Base-by-base conservation (phyloP, 2,113 vertebrate species). In the Macheiramphus alcinus region DNA sequence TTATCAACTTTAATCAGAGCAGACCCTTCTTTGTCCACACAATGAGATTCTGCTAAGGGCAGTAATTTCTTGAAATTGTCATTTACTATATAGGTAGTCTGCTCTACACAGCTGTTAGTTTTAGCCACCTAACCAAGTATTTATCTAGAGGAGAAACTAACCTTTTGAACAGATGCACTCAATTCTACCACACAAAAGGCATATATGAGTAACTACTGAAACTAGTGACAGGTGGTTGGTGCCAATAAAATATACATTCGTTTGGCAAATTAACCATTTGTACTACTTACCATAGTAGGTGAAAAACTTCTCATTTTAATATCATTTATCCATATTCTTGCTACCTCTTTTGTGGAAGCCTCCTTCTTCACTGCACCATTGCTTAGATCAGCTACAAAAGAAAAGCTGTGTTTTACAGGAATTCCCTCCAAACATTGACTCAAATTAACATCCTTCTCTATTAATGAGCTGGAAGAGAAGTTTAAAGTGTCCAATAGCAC, bases 331-430 rank as follows among this genome's bases (percentile, higher is more conserved):
- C 99, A 99, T 96, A 99, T 99, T 97, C 99, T 98, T 87, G 99
- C 96, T n/a, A 99, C 97, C 78, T 99, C 99, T 98, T 99, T 99
- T 76, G 98, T 98, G 32, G 99, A 97, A 52, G 98, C 98, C 66
- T 99, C 99, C 93, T 99, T 99, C 97, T 99, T 99, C 94, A 99
- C 97, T 38, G 98, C 96, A 72, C 99, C 99, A 93, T 99, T 99
- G 97, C 99, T 99, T 43, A 99, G 79, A 90, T 99, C 99, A 81
- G 98, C 99, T 99, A 94, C 63, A 98, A 97, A 70, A 96, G 76
- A 88, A 78, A 43, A 97, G 43, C 20, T 58, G 74, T 10, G 80
- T 82, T 93, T 97, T 80, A 96, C 15, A 91, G 36, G 38, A 90
- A 61, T 61, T 81, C 73, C 36, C 56, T 89, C 63, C 61, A 62